Evolutionary conservation across 2,113 vertebrate genomes (phyloP).

Genomic region (Accipiter cooperii): DNA sequence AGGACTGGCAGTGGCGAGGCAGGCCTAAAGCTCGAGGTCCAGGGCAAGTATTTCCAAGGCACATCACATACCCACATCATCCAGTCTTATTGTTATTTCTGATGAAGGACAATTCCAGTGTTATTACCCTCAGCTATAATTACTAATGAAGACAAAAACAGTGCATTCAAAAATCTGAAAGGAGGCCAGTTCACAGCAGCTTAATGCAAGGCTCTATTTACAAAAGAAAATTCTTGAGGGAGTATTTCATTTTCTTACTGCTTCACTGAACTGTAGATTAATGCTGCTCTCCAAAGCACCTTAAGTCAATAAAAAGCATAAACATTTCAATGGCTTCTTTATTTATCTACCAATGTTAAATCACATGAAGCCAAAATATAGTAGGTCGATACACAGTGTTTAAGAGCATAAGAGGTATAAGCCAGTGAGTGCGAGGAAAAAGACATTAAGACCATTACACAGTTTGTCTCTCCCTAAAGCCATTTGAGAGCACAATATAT

Average conservation of each 20-base stretch:
- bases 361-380: not conserved
- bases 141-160: constrained; percentile 35
- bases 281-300: constrained; percentile 15
- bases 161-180: not conserved
- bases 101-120: not conserved
- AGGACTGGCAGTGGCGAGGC: not conserved
- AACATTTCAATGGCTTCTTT: not conserved
- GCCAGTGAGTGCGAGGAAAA: not conserved
- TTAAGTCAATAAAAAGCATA: constrained; percentile 20
- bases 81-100: not conserved
- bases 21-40: not conserved
- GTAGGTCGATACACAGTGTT: not conserved
- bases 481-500: not conserved
- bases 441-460: not conserved
- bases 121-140: constrained; percentile 33
- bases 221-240: constrained; percentile 25
- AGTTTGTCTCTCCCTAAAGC: not conserved
- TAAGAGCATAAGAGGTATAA: not conserved
- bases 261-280: constrained; percentile 57
- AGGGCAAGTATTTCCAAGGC: not conserved
- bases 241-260: constrained; percentile 40
- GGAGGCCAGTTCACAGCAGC: constrained; percentile 20
- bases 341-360: not conserved
- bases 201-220: constrained; percentile 3
- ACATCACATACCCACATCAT: not conserved